Evolutionary conservation across 1,140 invertebrate species (phyloP).

Genomic region (Polypedilum pembai): DNA sequence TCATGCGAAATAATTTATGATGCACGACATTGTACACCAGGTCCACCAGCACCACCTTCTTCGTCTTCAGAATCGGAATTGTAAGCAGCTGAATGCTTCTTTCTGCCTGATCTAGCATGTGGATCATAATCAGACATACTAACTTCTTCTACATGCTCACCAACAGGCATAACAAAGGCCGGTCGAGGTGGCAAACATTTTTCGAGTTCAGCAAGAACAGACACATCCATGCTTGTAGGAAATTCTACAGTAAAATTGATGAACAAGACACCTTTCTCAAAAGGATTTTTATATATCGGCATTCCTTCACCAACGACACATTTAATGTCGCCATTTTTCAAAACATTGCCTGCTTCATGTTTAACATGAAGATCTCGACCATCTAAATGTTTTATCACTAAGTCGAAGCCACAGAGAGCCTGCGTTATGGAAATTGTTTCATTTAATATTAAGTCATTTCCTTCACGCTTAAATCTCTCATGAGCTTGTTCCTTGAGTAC

Average conservation of each 20-base stretch:
- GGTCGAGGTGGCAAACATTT: conserved; percentile 59
- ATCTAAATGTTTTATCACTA: conserved; percentile 78
- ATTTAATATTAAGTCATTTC: conserved; percentile 67
- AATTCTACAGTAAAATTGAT: conserved; percentile 80
- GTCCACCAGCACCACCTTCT: conserved; percentile 39
- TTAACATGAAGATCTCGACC: conserved; percentile 67
- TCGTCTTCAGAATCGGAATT: conserved; percentile 48
- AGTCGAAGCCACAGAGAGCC: conserved; percentile 80
- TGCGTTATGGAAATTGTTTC: conserved; percentile 72
- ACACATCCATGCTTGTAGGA: conserved; percentile 59
- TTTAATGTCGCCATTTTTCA: conserved; percentile 72
- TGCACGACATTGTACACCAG: conserved; percentile 30
- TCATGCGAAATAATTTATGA: neutral
- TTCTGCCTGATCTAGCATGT: conserved; percentile 37
- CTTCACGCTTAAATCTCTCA: conserved; percentile 62
- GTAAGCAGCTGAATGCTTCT: conserved; percentile 33
- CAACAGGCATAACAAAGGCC: conserved; percentile 56
- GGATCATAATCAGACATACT: conserved; percentile 68
- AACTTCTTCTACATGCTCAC: conserved; percentile 75
- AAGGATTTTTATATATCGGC: conserved; percentile 75
- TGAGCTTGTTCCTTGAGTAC: conserved; percentile 79
- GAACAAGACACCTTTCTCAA: conserved; percentile 80
- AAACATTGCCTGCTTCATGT: conserved; percentile 63
- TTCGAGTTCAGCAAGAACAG: conserved; percentile 50
- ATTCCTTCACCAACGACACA: conserved; percentile 80